Base-by-base conservation (phyloP, 1,140 invertebrate species). In the Latrodectus geometricus region DNA sequence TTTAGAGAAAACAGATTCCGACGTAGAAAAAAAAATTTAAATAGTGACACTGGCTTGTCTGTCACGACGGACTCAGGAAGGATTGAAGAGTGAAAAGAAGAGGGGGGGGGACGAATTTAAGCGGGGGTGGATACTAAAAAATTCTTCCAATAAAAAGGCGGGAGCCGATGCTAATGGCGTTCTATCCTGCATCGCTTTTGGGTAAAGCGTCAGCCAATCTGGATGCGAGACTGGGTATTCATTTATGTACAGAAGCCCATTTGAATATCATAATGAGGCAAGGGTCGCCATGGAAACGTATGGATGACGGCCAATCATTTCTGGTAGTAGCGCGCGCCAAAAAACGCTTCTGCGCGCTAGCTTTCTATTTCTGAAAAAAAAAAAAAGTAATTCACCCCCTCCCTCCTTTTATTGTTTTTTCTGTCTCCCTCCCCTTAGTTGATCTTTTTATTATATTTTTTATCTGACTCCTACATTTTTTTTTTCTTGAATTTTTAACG, bases 251-350 rank as follows among this genome's bases (percentile, higher is more conserved):
- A 56, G 81, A 48, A 84, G 73, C 56, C 73, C 72, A 84, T 84
- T 84, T 84, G 82, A 84, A 84, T 84, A 84, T 84, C 82, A 84
- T 84, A 84, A 84, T 84, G 82, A 84, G 82, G 82, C 54, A 52
- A 48, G 11, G 61, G 82, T 84, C 50, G 20, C 73, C 70, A 84
- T 84, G 82, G 82, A 52, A 68, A 84, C 82, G 56, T 52, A 50
- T 35, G 70, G 79, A 76, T 84, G 82, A 84, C 73, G 73, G 82
- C 82, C 82, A 84, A 84, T 84, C 82, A 73, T 75, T 84, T 73
- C 21, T 66, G 50, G 78, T 20, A 61, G 78, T 80, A 80, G 78
- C 65, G 66, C 82, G 82, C 82, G 66, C 70, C 72, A 84, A 84
- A 83, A 68, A 76, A 76, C 54, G 48, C 82, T 70, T 21, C 61